These are phyloP conservation scores for Taphrorychus bicolor DNA, from an alignment of 2,888 invertebrate species.

Conservation along the genomic window DNA sequence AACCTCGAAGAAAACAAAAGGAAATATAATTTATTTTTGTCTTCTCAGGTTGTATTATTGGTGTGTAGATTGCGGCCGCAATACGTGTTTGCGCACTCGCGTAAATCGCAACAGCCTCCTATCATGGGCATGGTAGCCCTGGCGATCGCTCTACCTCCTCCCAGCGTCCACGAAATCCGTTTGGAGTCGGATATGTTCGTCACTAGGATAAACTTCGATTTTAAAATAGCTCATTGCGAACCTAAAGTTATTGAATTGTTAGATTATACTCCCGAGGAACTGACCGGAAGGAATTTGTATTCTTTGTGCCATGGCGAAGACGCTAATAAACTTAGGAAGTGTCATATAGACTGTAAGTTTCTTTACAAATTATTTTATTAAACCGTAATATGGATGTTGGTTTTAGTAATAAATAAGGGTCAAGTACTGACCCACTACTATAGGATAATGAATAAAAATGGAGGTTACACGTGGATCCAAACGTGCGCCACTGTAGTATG, in stretches of 20 bases:
- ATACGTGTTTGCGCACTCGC: conserved; percentile 88
- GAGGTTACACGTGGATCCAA: conserved; percentile 96
- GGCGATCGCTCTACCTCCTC: conserved; percentile 95
- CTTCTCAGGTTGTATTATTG: conserved; percentile 86
- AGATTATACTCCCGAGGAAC: conserved; percentile 92
- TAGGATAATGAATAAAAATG: conserved; percentile 93
- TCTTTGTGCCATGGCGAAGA: conserved; percentile 96
- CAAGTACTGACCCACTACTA: conserved; percentile 97
- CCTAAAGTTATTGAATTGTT: conserved; percentile 94
- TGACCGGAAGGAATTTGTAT: conserved; percentile 93
- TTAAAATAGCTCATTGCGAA: conserved; percentile 96
- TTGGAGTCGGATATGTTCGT: conserved; percentile 97
- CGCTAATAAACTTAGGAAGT: conserved; percentile 90
- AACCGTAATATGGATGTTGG: not conserved
- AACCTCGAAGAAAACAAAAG: too few relatives aligned
- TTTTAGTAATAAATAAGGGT: conserved; percentile 90
- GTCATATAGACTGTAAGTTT: conserved; percentile 92
- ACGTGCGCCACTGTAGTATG: conserved; percentile 97
- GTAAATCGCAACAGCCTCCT: conserved; percentile 81
- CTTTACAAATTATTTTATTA: not conserved
- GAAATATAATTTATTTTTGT: too few relatives aligned
- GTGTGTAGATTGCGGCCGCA: conserved; percentile 91
- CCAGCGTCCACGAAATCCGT: conserved; percentile 95
- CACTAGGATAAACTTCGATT: conserved; percentile 93
- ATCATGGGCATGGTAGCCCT: conserved; percentile 93